phyloP scores from a whole-genome alignment of 2,797 vertebrate species.

The Danio jaintianensis region DNA sequence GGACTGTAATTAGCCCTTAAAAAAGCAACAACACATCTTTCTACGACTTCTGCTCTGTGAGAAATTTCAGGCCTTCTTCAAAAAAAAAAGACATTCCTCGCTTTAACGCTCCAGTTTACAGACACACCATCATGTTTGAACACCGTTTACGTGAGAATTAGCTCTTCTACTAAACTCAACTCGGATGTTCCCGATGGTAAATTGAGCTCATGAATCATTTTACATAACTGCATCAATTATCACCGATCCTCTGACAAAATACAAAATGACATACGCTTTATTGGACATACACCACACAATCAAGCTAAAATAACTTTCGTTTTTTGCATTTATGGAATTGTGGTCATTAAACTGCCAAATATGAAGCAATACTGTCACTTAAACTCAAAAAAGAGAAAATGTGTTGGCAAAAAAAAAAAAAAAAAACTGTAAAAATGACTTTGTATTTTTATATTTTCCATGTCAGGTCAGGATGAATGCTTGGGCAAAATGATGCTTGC shows the following conservation, averaged over 20 bases:
- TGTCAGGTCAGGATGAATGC: too few relatives aligned
- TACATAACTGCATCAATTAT: conserved; percentile 45
- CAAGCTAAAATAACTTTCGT: conserved; percentile 21
- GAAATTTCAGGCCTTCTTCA: conserved; percentile 29
- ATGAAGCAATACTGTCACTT: not conserved
- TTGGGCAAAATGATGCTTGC: too few relatives aligned
- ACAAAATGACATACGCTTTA: conserved; percentile 37
- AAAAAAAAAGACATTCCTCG: conserved; percentile 24
- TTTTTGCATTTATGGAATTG: not conserved
- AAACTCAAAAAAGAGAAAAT: not conserved
- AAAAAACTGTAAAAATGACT: too few relatives aligned
- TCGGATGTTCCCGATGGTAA: conserved; percentile 32
- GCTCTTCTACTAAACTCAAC: conserved; percentile 34
- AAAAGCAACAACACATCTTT: conserved; percentile 37
- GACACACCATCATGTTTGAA: conserved; percentile 39
- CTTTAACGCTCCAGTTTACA: conserved; percentile 48
- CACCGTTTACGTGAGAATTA: conserved; percentile 42
- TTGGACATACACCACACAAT: not conserved
- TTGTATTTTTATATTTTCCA: too few relatives aligned
- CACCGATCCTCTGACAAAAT: conserved; percentile 23
- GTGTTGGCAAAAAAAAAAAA: too few relatives aligned
- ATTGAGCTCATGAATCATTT: conserved; percentile 41
- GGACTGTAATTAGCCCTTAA: conserved; percentile 59
- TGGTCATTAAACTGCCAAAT: conserved; percentile 14
- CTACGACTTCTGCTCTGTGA: conserved; percentile 36